Percentiles rank a stretch among this genome's conserved stretches.
Conservation (phyloP, 1,140 invertebrate species). For the Calephelis nemesis region DNA sequence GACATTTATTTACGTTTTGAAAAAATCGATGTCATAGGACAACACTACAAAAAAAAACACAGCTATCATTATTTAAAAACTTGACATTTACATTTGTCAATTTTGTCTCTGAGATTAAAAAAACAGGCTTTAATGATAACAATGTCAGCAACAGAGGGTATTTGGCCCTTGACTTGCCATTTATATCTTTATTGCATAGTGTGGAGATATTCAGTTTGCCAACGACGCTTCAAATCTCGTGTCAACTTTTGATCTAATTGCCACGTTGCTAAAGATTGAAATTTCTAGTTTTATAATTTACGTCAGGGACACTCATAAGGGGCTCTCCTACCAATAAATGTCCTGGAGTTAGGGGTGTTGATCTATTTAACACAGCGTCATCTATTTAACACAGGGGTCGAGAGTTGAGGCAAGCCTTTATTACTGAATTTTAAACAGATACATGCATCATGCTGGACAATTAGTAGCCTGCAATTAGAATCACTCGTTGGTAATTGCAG, state of each 20-base stretch:
- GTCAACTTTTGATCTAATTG: slow-evolving; percentile 38
- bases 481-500: too few relatives aligned
- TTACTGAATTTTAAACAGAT: too few relatives aligned
- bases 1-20: too few relatives aligned
- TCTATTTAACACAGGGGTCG: slow-evolving; percentile 31
- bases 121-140: slow-evolving; percentile 48
- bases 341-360: slow-evolving; percentile 42
- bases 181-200: slow-evolving; percentile 36
- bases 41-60: too few relatives aligned
- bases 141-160: slow-evolving; percentile 28
- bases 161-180: slow-evolving; percentile 28
- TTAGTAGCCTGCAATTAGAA: too few relatives aligned
- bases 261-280: slow-evolving; percentile 31
- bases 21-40: too few relatives aligned
- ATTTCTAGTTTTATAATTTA: slow-evolving; percentile 26
- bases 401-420: slow-evolving; percentile 38
- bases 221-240: slow-evolving; percentile 39
- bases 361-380: slow-evolving; percentile 18
- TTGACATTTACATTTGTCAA: too few relatives aligned
- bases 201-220: slow-evolving; percentile 37
- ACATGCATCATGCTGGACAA: too few relatives aligned
- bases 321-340: slow-evolving; percentile 60
- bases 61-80: too few relatives aligned
- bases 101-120: too few relatives aligned
- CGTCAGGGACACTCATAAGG: slow-evolving; percentile 36